A percentile compares a stretch with the other conserved stretches of the same genome.
phyloP scores from a whole-genome alignment of 2,888 invertebrate genomes.

The Elegia similella region DNA sequence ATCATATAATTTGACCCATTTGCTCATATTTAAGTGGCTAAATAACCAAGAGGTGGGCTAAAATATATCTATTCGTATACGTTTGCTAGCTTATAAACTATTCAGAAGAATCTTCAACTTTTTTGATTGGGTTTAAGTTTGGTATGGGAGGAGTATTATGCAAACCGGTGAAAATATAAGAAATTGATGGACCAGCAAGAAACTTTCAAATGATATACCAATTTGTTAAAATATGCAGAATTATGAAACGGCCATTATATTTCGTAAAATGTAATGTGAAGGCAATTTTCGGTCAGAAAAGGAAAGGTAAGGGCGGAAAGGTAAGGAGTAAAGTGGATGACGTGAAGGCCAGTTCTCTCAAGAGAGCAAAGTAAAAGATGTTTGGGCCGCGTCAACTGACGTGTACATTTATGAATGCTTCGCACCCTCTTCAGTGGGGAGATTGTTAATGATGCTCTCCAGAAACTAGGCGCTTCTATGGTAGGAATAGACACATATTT shows the following conservation, averaged over 20 bases:
- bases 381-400: slow-evolving; percentile 65
- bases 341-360: slow-evolving; percentile 58
- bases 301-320: slow-evolving; percentile 46
- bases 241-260: slow-evolving; percentile 30
- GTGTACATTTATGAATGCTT: slow-evolving; percentile 65
- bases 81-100: no score
- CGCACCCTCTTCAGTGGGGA: slow-evolving; percentile 38
- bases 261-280: slow-evolving; percentile 43
- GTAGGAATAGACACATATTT: slow-evolving; percentile 33
- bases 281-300: slow-evolving; percentile 41
- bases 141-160: no score
- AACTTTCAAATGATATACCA: no score
- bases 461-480: slow-evolving; percentile 46
- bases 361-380: slow-evolving; percentile 64
- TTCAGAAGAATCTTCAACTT: no score
- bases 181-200: no score
- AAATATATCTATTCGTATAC: no score
- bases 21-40: no score
- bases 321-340: slow-evolving; percentile 59
- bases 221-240: background rate
- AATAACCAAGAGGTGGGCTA: no score
- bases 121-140: no score
- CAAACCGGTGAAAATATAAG: no score
- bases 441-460: slow-evolving; percentile 45
- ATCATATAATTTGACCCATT: no score